Evolutionary conservation across 1,140 invertebrate species (phyloP).

Genomic region (Drosophila rufa): DNA sequence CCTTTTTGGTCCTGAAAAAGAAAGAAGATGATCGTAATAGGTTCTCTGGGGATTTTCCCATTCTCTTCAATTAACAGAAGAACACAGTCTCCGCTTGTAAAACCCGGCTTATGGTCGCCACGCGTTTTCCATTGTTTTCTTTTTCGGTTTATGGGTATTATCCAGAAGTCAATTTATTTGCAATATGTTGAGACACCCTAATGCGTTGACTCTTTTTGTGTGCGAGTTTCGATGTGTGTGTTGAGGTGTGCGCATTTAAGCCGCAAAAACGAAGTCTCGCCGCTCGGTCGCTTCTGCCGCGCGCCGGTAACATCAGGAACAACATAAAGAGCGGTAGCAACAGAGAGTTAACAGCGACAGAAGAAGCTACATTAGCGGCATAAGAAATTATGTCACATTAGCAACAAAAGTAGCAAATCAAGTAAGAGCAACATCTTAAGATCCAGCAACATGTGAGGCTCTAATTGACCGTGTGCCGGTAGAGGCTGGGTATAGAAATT

Average conservation of each 20-base stretch:
- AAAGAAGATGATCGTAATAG: conserved; percentile 2
- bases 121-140: conserved; percentile 28
- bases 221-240: conserved; percentile 1
- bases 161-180: conserved; percentile 40
- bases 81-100: not conserved
- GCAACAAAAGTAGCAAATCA: too few relatives aligned
- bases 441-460: too few relatives aligned
- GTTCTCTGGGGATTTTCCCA: conserved; percentile 5
- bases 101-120: conserved; percentile 18
- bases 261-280: conserved; percentile 76
- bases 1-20: not conserved
- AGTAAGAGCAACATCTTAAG: not conserved
- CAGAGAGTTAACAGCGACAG: not conserved
- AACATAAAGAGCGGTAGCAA: conserved; percentile 5
- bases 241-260: conserved; percentile 64
- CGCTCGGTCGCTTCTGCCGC: conserved; percentile 49
- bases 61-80: conserved; percentile 9
- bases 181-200: conserved; percentile 59
- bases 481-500: too few relatives aligned
- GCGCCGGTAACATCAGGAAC: conserved; percentile 44
- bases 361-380: not conserved
- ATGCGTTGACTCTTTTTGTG: conserved; percentile 27
- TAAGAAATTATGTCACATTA: not conserved
- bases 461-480: too few relatives aligned
- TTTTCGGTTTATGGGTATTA: conserved; percentile 21